Percentiles rank a stretch among this genome's conserved stretches.
Conservation (phyloP, 2,113 vertebrate species). For the Fulmarus glacialis region DNA sequence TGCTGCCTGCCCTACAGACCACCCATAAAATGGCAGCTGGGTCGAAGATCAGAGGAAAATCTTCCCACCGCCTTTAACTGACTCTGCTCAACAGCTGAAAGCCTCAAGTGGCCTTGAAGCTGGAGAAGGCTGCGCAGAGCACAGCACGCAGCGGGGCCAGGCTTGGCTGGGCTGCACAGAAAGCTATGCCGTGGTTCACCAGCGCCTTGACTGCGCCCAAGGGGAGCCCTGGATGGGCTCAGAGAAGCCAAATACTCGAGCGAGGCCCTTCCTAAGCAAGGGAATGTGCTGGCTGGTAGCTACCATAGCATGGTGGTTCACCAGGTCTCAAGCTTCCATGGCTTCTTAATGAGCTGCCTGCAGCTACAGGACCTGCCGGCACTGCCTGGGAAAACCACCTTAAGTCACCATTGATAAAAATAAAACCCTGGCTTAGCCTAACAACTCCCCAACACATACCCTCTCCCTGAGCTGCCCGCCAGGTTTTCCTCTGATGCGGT, state of each 20-base stretch:
- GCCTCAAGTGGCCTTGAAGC: background rate
- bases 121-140: background rate
- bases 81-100: background rate
- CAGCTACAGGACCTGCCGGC: background rate
- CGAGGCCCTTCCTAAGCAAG: background rate
- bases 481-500: fast-evolving
- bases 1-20: background rate
- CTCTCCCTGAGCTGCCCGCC: background rate
- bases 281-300: background rate
- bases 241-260: background rate
- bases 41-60: background rate
- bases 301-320: background rate
- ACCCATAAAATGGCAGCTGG: background rate
- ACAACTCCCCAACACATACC: background rate
- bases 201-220: background rate
- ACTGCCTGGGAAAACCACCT: background rate
- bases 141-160: background rate
- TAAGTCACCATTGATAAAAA: background rate
- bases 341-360: background rate
- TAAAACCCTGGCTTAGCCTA: background rate
- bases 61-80: background rate
- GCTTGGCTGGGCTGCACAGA: background rate
- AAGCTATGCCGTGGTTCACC: background rate
- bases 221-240: background rate
- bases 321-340: background rate